A percentile compares a stretch with the other conserved stretches of the same genome.
These are phyloP conservation scores for Anthophora plumipes DNA, from an alignment of 2,888 invertebrate genomes.

Conservation along the genomic window DNA sequence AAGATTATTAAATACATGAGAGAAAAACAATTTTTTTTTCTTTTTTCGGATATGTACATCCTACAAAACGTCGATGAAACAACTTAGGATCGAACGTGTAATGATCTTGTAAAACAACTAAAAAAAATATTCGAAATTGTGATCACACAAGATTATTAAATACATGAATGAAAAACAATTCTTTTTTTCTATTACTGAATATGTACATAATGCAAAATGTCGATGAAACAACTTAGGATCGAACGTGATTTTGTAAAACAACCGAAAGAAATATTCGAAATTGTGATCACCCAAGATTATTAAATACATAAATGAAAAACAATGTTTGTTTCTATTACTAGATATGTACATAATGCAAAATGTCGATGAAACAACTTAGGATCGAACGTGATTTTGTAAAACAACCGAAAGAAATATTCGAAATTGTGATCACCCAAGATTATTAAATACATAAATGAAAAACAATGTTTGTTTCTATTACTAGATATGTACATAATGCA, in stretches of 20 bases:
- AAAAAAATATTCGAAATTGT: neutral
- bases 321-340: too few species aligned
- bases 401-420: neutral
- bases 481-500: too few species aligned
- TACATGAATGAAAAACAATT: too few species aligned
- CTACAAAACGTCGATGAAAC: slow-evolving; percentile 8
- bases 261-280: neutral
- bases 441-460: too few species aligned
- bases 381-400: neutral
- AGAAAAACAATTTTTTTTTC: too few species aligned
- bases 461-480: too few species aligned
- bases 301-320: too few species aligned
- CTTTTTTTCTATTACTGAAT: slow-evolving; percentile 22
- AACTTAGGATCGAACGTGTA: neutral
- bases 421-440: too few species aligned
- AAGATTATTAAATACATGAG: too few species aligned
- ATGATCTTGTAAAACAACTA: neutral
- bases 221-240: neutral
- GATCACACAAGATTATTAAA: too few species aligned
- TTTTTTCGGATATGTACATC: slow-evolving; percentile 26
- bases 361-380: neutral
- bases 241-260: neutral
- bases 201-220: slow-evolving; percentile 23
- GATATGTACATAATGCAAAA: slow-evolving; percentile 26
- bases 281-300: too few species aligned